phyloP scores from a whole-genome alignment of 2,888 invertebrate species.

The Cheilosia vulpina region DNA sequence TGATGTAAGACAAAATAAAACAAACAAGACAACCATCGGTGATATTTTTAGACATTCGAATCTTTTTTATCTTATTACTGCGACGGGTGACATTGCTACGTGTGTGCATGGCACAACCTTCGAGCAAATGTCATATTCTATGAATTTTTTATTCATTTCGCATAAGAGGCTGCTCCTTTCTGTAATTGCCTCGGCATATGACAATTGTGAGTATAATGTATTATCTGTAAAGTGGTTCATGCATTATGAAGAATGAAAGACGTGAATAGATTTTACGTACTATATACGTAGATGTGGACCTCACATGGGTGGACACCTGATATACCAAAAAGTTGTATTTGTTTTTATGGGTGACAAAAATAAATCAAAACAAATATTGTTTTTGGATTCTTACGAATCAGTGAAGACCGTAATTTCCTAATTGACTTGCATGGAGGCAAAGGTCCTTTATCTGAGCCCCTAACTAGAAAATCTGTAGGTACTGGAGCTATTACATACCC shows the following conservation, averaged over 20 bases:
- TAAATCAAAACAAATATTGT: too few relatives aligned
- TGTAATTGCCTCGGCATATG: slow-evolving; percentile 19
- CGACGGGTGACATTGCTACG: background rate
- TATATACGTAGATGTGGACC: too few relatives aligned
- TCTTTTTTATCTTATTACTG: slow-evolving; percentile 27
- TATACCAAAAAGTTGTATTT: too few relatives aligned
- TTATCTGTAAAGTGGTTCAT: background rate
- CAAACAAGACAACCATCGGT: background rate
- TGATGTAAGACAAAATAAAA: slow-evolving; percentile 7
- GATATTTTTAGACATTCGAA: slow-evolving; percentile 13
- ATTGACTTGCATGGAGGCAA: too few relatives aligned
- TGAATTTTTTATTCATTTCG: slow-evolving; percentile 30
- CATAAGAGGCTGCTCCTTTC: background rate
- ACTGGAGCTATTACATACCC: too few relatives aligned
- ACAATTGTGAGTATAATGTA: slow-evolving; percentile 4
- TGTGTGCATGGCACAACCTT: background rate
- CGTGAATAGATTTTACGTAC: too few relatives aligned
- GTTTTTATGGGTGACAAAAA: too few relatives aligned
- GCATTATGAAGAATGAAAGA: background rate
- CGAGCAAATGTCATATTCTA: slow-evolving; percentile 19
- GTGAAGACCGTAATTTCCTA: too few relatives aligned
- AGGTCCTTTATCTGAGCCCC: too few relatives aligned
- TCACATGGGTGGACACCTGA: too few relatives aligned
- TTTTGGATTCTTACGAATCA: too few relatives aligned
- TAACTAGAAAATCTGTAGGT: too few relatives aligned